Evolutionary conservation across 2,888 invertebrate genomes (phyloP), one percentile per base, ranked within the genome.

Genomic region (Elmis aenea): DNA sequence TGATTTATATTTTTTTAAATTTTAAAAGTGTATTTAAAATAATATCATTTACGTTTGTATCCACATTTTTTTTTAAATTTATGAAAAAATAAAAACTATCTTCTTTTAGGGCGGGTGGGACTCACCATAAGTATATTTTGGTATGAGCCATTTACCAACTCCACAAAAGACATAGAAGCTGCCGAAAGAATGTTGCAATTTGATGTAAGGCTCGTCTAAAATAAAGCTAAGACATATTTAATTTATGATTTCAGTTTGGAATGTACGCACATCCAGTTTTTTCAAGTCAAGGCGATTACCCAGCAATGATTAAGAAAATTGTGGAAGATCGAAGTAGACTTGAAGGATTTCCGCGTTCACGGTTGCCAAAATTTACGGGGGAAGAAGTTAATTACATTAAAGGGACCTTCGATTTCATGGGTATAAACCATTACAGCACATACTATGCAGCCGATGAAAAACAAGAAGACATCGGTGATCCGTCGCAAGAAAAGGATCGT

Each of bases 201-300:
- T 67, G 66, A 69, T 51, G 76, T 76, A 44, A 59, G 70, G 64
- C 41, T n/a, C n/a, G n/a, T n/a, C n/a, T n/a, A n/a, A n/a, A n/a
- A n/a, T n/a, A n/a, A n/a, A n/a, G n/a, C n/a, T n/a, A n/a, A n/a
- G n/a, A n/a, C n/a, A n/a, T n/a, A n/a, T n/a, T n/a, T n/a, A n/a
- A n/a, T 11, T 10, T 5, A 6, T 23, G 10, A 20, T 46, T 34
- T 15, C 26, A 54, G 56, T 49, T 44, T 35, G 76, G 76, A 10
- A 74, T 74, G 72, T 75, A 72, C 48, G 74, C 74, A 3, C 69
- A 75, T 48, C 76, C 76, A 1, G 67, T 77, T 2, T 75, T 70
- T 51, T 70, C 71, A 2, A 58, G 64, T 3, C 67, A 73, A 46
- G 78, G 78, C 3, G 74, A 78, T 58, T 79, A 78, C 50, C 77